A percentile compares a stretch with the other conserved stretches of the same genome.
Evolutionary conservation across 2,888 invertebrate genomes (phyloP).

Genomic region (Terebella lapidaria): DNA sequence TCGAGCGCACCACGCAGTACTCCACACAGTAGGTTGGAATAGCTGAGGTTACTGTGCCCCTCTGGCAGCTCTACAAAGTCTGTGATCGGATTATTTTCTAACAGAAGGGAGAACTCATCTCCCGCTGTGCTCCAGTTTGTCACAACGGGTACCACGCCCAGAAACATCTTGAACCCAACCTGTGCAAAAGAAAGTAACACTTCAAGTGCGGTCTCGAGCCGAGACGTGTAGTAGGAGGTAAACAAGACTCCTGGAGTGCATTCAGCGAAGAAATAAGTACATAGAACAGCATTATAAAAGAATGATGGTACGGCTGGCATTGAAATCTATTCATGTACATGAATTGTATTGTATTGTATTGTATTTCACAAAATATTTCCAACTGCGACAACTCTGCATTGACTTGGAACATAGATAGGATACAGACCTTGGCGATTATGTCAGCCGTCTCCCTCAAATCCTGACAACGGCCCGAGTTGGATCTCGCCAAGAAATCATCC

Average conservation of each 20-base stretch:
- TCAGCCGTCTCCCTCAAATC: constrained; percentile 97
- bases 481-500: constrained; percentile 86
- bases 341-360: no score
- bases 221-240: no score
- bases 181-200: constrained; percentile 30
- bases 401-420: no score
- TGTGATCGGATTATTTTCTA: constrained; percentile 91
- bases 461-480: constrained; percentile 84
- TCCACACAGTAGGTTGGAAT: constrained; percentile 89
- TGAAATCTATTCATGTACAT: no score
- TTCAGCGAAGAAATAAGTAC: no score
- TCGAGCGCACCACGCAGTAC: constrained; percentile 83
- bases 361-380: no score
- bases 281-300: no score
- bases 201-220: no score
- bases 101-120: constrained; percentile 92
- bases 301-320: no score
- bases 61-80: constrained; percentile 96
- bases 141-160: constrained; percentile 87
- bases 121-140: constrained; percentile 90
- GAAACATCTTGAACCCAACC: constrained; percentile 71
- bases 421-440: constrained; percentile 52
- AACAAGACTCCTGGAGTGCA: no score
- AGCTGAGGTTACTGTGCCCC: constrained; percentile 72
- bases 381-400: no score